Base-by-base conservation (phyloP, 1,140 invertebrate genomes). In the Lanistes nyassanus region DNA sequence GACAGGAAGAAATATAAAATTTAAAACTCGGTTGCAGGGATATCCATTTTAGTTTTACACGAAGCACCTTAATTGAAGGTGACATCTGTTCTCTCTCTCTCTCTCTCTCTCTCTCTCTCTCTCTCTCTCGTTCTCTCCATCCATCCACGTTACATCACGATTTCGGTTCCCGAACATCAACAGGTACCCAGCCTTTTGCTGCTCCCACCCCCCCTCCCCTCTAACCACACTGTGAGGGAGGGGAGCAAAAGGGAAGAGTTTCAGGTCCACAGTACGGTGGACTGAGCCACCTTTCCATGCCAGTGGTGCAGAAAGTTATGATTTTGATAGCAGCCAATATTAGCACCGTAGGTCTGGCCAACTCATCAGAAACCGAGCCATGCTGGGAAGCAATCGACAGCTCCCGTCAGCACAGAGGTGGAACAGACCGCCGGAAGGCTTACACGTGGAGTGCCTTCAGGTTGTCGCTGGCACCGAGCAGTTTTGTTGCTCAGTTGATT, bases 241-340 rank as follows among this genome's bases (percentile, higher is more conserved):
- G 9, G 65, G 34, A 21, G 37, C 62, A n/a, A 16, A 29, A 21
- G 65, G 21, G 42, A 42, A 26, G 29, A 6, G 67, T 21, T 42
- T 29, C 16, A 29, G 67, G 47, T 29, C 56, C 51, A 36, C 47
- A 55, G 68, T 47, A 34, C 29, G 42, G 42, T 23, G 68, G 51
- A 56, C 53, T n/a, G n/a, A 58, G 68, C 4, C 53, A 56, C 51
- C 68, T 56, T 56, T 70, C 68, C 51, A 31, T 36, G 51, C 68
- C 68, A 70, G 7, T 58, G 51, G n/a, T 16, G 68, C 68, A 58
- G 68, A 70, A 70, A 70, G 68, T 70, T 70, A 70, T 70, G 68
- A 70, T 70, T 70, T 51, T 70, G 68, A 70, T 70, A 70, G 68
- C 68, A 70, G 68, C 47, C 42, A 70, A 56, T 56, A 11, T 51